Conservation (phyloP, 2,113 vertebrate genomes). For the Cephalopholis sonnerati region DNA sequence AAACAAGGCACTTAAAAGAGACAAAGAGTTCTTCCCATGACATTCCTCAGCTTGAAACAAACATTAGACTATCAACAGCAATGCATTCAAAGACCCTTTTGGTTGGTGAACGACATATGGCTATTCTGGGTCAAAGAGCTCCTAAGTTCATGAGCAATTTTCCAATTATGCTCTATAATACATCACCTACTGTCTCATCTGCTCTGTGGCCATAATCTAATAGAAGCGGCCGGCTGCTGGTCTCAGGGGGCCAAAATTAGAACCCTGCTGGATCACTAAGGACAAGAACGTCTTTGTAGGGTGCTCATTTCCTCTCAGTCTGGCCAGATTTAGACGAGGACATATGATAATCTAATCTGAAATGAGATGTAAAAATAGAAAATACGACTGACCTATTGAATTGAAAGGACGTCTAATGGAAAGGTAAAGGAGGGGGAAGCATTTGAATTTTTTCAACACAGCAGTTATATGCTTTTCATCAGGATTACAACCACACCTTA, state of each 20-base stretch:
- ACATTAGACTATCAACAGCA: constrained; percentile 39
- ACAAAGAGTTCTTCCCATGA: constrained; percentile 37
- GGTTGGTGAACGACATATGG: constrained; percentile 44
- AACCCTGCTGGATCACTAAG: constrained; percentile 63
- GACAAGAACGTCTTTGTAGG: constrained; percentile 83
- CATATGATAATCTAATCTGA: constrained; percentile 77
- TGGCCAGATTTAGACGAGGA: constrained; percentile 71
- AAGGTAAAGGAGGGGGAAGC: constrained; percentile 11
- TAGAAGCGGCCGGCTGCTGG: constrained; percentile 72
- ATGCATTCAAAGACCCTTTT: constrained; percentile 42
- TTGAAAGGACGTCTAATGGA: constrained; percentile 36
- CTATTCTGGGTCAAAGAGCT: constrained; percentile 75
- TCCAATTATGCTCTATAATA: constrained; percentile 76
- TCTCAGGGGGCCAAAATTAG: constrained; percentile 81
- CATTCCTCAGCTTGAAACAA: constrained; percentile 48
- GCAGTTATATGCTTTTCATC: neutral
- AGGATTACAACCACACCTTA: constrained; percentile 7
- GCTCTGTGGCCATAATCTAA: constrained; percentile 80
- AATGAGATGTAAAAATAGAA: constrained; percentile 74
- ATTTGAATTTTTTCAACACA: constrained; percentile 18
- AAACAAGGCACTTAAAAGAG: constrained; percentile 34
- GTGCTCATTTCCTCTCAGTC: constrained; percentile 76
- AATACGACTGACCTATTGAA: constrained; percentile 55
- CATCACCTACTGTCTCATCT: constrained; percentile 82
- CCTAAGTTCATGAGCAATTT: constrained; percentile 77